Evolutionary conservation across 1,140 invertebrate species (phyloP).

Genomic region (Acromyrmex charruanus): DNA sequence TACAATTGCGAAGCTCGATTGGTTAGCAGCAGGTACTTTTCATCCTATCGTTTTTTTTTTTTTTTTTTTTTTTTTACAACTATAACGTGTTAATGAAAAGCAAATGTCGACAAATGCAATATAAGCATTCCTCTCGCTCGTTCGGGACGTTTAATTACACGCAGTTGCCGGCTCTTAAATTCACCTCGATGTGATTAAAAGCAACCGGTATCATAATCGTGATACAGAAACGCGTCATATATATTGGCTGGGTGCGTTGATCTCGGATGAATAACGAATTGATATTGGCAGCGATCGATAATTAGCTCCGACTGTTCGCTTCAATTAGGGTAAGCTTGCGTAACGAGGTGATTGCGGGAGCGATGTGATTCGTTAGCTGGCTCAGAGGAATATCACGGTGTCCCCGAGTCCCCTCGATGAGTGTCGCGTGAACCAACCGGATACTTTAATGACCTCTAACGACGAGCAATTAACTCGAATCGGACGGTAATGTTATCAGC

Average conservation of each 20-base stretch:
- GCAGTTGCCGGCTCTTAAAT: constrained; percentile 20
- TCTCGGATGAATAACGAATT: constrained; percentile 46
- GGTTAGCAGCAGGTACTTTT: constrained; percentile 17
- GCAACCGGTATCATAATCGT: background rate
- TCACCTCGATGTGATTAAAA: constrained; percentile 28
- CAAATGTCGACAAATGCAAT: constrained; percentile 22
- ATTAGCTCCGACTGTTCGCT: constrained; percentile 62
- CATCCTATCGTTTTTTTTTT: background rate
- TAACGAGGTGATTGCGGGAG: constrained; percentile 73
- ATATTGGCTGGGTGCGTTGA: background rate
- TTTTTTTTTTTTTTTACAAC: background rate
- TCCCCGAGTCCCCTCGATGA: constrained; percentile 53
- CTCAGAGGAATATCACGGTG: constrained; percentile 66
- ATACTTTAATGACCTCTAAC: constrained; percentile 86
- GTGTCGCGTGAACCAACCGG: constrained; percentile 80
- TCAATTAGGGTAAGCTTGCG: constrained; percentile 67
- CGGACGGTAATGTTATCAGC: constrained; percentile 80
- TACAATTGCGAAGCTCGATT: constrained; percentile 38
- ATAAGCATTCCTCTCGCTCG: background rate
- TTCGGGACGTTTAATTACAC: constrained; percentile 32
- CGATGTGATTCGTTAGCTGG: constrained; percentile 66
- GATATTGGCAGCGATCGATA: constrained; percentile 51
- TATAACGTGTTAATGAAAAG: constrained; percentile 32
- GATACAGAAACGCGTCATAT: background rate
- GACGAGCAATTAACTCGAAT: constrained; percentile 83